phyloP scores from a whole-genome alignment of 1,140 invertebrate species.

The Drosophila setifemur region DNA sequence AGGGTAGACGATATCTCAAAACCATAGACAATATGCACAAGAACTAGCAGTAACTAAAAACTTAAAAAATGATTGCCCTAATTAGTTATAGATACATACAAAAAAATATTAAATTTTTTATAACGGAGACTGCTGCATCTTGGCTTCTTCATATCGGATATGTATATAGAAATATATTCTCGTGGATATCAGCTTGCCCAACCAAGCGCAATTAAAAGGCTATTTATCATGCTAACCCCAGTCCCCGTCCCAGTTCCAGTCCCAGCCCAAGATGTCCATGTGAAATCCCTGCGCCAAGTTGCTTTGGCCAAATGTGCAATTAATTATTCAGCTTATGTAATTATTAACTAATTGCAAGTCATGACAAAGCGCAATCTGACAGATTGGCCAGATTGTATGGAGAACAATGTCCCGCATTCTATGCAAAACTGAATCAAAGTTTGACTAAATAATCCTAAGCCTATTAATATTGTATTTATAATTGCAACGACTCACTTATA shows the following conservation, averaged over 20 bases:
- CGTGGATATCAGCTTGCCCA: slow-evolving; percentile 11
- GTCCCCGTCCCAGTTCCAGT: no score
- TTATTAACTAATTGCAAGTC: slow-evolving; percentile 41
- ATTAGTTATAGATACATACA: slow-evolving; percentile 63
- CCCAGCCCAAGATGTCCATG: slow-evolving; percentile 23
- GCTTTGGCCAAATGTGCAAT: slow-evolving; percentile 63
- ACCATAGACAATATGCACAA: slow-evolving; percentile 26
- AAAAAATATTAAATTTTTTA: slow-evolving; percentile 42
- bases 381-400: slow-evolving; percentile 3
- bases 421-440: background rate
- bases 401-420: slow-evolving; percentile 1
- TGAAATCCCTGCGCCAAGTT: slow-evolving; percentile 61
- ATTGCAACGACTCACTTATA: slow-evolving; percentile 1
- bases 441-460: slow-evolving; percentile 6
- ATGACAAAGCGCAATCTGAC: slow-evolving; percentile 36
- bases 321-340: slow-evolving; percentile 48
- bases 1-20: slow-evolving; percentile 28
- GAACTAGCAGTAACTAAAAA: slow-evolving; percentile 36
- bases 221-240: slow-evolving; percentile 52
- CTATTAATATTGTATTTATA: slow-evolving; percentile 14
- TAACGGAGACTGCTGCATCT: slow-evolving; percentile 66
- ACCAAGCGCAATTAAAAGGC: slow-evolving; percentile 30
- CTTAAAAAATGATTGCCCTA: slow-evolving; percentile 34
- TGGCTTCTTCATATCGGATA: slow-evolving; percentile 38
- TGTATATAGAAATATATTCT: slow-evolving; percentile 28